A percentile compares a stretch with the other conserved stretches of the same genome.
These are phyloP conservation scores for Sacculina carcini DNA, from an alignment of 2,888 invertebrate species.

Conservation along the genomic window DNA sequence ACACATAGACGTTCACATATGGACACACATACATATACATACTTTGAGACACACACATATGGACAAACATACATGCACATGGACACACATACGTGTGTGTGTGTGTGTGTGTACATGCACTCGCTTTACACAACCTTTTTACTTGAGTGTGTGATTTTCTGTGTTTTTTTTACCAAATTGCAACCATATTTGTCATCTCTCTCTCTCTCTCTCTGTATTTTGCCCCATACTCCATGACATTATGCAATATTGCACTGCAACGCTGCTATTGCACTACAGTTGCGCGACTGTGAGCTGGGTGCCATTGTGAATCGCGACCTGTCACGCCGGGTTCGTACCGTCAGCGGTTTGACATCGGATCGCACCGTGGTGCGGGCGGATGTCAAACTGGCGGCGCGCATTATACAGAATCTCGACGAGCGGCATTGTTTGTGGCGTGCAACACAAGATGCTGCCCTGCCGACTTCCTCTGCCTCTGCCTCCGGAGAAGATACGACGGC, in stretches of 20 bases:
- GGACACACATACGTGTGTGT: not conserved
- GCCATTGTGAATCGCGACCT: constrained; percentile 92
- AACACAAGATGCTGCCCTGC: constrained; percentile 16
- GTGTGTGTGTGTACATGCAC: too few relatives aligned
- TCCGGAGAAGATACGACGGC: not conserved
- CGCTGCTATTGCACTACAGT: constrained; percentile 28
- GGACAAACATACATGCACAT: too few relatives aligned
- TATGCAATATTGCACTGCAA: too few relatives aligned
- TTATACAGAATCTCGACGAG: constrained; percentile 66
- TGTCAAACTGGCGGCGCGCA: constrained; percentile 69
- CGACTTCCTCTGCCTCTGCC: not conserved
- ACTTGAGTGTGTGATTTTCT: not conserved
- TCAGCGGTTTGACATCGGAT: constrained; percentile 68
- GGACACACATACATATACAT: too few relatives aligned
- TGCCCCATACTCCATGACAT: too few relatives aligned
- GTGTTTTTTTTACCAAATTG: too few relatives aligned
- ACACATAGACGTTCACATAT: too few relatives aligned
- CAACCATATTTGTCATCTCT: constrained; percentile 6
- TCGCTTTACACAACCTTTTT: not conserved
- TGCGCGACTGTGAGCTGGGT: constrained; percentile 68
- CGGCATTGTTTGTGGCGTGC: constrained; percentile 51
- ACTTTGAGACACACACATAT: too few relatives aligned
- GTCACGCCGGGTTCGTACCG: constrained; percentile 69
- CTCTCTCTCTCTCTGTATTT: constrained; percentile 20
- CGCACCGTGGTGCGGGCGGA: constrained; percentile 68